Percentiles rank a stretch among this genome's conserved stretches.
Evolutionary conservation across 2,113 vertebrate species (phyloP).

Genomic region (Chauna torquata): DNA sequence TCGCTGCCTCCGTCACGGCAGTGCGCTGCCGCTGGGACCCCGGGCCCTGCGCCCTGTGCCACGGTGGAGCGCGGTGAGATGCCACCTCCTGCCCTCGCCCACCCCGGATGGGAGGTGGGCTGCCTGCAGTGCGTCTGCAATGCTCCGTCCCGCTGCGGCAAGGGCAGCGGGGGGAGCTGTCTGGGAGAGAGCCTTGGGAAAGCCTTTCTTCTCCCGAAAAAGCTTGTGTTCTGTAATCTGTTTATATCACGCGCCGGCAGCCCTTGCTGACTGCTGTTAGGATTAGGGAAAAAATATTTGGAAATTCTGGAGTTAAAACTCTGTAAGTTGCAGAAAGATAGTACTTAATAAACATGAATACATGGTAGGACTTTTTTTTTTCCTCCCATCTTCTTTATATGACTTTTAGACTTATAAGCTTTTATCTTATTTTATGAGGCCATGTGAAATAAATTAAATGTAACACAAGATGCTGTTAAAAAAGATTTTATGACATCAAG

Average conservation of each 20-base stretch:
- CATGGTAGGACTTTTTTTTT: constrained; percentile 52
- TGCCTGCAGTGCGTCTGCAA: neutral
- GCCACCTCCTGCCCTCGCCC: fast-evolving
- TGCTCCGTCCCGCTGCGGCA: neutral
- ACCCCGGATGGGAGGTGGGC: neutral
- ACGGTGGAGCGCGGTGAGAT: too few relatives aligned
- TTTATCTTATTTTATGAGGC: constrained; percentile 78
- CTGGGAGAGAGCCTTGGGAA: neutral
- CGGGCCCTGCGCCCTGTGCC: too few relatives aligned
- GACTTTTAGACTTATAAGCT: constrained; percentile 74
- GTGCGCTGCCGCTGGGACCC: too few relatives aligned
- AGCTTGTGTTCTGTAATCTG: neutral
- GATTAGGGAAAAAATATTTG: neutral
- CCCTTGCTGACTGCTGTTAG: neutral
- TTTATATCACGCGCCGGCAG: neutral
- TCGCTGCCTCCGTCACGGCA: too few relatives aligned
- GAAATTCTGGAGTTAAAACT: constrained; percentile 50
- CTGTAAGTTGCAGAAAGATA: constrained; percentile 1
- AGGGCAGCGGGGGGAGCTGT: fast-evolving
- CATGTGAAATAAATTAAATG: constrained; percentile 79
- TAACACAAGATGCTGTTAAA: constrained; percentile 80
- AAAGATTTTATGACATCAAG: constrained; percentile 80
- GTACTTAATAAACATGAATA: constrained; percentile 63
- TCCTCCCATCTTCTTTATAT: constrained; percentile 62
- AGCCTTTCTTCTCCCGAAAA: neutral